phyloP scores from a whole-genome alignment of 2,797 vertebrate species.

The Lacerta viridis region DNA sequence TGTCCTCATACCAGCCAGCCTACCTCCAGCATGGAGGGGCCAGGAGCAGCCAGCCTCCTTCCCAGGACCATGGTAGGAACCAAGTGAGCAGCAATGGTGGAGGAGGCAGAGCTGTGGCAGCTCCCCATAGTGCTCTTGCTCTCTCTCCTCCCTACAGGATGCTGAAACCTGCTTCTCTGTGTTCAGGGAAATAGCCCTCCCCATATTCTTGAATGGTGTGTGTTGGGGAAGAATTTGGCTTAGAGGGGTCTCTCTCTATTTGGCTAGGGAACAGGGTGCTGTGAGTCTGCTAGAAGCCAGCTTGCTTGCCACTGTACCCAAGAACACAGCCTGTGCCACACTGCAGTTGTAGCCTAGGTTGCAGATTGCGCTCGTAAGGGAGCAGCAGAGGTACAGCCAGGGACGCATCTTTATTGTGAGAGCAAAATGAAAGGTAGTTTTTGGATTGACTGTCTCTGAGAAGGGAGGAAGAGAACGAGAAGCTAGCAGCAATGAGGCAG shows the following conservation, averaged over 20 bases:
- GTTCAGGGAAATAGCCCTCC: neutral
- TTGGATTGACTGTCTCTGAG: neutral
- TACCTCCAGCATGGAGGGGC: constrained; percentile 84
- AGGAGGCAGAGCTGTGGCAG: neutral
- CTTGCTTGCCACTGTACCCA: neutral
- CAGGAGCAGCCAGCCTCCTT: constrained; percentile 79
- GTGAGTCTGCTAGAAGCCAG: neutral
- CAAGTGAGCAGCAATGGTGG: too few species aligned
- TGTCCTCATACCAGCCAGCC: constrained; percentile 85
- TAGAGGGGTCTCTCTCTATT: neutral
- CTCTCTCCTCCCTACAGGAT: too few species aligned
- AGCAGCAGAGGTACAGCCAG: neutral
- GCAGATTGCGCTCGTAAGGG: neutral
- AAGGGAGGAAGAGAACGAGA: neutral
- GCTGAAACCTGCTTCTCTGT: neutral
- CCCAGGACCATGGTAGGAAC: constrained; percentile 83
- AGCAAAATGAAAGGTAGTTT: neutral
- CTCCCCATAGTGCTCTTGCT: neutral
- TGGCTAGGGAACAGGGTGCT: neutral
- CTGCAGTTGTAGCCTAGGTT: neutral
- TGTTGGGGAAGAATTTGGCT: too few species aligned
- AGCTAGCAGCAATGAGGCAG: neutral
- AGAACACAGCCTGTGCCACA: too few species aligned
- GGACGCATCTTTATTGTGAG: neutral
- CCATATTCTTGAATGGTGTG: too few species aligned